A percentile compares a stretch with the other conserved stretches of the same genome.
Conservation (phyloP, 2,797 vertebrate genomes). For the Enteromius treurensis region DNA sequence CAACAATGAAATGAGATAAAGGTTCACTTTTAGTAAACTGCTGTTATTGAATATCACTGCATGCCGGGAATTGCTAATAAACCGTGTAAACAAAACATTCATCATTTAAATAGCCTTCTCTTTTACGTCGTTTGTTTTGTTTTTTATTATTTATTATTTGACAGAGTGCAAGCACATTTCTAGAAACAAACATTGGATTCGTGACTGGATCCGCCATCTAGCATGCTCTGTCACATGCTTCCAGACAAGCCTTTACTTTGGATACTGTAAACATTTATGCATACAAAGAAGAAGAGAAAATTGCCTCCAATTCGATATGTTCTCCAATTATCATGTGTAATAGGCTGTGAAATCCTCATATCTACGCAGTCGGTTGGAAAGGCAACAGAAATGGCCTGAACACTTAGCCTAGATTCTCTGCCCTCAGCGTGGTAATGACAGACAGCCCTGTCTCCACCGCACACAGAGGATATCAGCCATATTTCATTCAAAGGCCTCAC, state of each 20-base stretch:
- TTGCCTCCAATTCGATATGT: constrained; percentile 76
- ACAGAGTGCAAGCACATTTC: constrained; percentile 25
- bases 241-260: constrained; percentile 44
- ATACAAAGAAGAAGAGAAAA: constrained; percentile 71
- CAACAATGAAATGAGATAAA: constrained; percentile 70
- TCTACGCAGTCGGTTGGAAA: constrained; percentile 81
- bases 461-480: constrained; percentile 77
- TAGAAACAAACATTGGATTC: constrained; percentile 29
- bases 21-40: constrained; percentile 68
- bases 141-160: constrained; percentile 13
- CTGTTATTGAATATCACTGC: constrained; percentile 74
- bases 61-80: constrained; percentile 57
- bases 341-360: constrained; percentile 86
- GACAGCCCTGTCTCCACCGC: constrained; percentile 77
- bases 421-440: constrained; percentile 75
- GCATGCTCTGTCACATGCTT: constrained; percentile 13
- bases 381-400: constrained; percentile 77
- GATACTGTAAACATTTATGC: constrained; percentile 73
- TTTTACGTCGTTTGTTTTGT: neutral
- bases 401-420: constrained; percentile 80
- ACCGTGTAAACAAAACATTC: constrained; percentile 70
- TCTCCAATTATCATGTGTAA: constrained; percentile 84
- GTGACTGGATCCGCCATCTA: constrained; percentile 15
- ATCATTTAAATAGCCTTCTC: constrained; percentile 51
- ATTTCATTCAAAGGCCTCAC: constrained; percentile 78